A percentile compares a stretch with the other conserved stretches of the same genome.
phyloP scores from a whole-genome alignment of 2,797 vertebrate genomes.

The Cryptoprocta ferox region DNA sequence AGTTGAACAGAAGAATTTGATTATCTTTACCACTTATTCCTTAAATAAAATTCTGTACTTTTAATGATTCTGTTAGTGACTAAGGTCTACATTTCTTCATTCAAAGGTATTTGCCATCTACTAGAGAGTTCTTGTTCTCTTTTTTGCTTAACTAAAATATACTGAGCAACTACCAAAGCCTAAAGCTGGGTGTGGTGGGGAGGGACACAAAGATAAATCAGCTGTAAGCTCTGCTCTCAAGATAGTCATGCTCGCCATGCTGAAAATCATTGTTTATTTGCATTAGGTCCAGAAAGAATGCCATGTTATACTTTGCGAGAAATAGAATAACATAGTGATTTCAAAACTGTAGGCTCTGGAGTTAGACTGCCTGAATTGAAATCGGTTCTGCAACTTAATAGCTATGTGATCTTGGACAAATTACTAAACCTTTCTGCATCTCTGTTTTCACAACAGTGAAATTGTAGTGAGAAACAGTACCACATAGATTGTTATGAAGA shows the following conservation, averaged over 20 bases:
- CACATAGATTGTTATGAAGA: not conserved
- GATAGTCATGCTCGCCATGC: not conserved
- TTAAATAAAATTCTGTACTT: slow-evolving; percentile 20
- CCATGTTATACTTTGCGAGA: not conserved
- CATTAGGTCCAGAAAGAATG: not conserved
- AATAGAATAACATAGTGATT: not conserved
- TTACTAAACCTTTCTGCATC: not conserved
- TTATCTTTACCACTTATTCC: slow-evolving; percentile 3
- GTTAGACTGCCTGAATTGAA: not conserved
- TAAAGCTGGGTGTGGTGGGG: not conserved
- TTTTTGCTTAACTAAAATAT: slow-evolving; percentile 34
- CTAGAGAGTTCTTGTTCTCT: not conserved
- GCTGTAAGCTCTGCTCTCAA: not conserved
- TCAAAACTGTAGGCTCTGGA: slow-evolving; percentile 7
- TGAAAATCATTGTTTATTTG: not conserved
- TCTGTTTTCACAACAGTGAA: slow-evolving; percentile 23
- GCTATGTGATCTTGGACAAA: not conserved
- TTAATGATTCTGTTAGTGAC: slow-evolving; percentile 25
- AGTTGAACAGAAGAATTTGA: slow-evolving; percentile 28
- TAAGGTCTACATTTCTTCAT: not conserved
- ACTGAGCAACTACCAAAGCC: not conserved
- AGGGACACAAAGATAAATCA: not conserved
- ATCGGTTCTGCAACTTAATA: not conserved
- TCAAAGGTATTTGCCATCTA: slow-evolving; percentile 18
- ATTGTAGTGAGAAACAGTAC: not conserved